These are phyloP conservation scores for Smutsia temminckii DNA, from an alignment of 2,797 vertebrate genomes.

Conservation along the genomic window DNA sequence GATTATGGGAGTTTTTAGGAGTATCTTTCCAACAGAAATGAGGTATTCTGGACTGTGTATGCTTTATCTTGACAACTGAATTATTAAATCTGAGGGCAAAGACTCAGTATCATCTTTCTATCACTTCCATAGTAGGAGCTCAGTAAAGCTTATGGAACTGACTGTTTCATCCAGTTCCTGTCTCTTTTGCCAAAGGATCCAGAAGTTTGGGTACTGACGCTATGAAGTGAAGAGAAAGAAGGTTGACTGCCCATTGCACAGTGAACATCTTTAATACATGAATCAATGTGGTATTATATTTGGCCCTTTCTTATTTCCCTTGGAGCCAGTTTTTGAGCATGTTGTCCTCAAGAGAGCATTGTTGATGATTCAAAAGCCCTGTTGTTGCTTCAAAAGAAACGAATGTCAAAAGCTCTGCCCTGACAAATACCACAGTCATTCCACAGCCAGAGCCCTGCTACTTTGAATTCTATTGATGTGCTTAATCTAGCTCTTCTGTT, in stretches of 20 bases:
- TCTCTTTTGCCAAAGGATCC: not conserved
- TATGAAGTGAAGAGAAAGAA: not conserved
- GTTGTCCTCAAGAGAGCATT: not conserved
- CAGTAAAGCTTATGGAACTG: not conserved
- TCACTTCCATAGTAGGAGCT: not conserved
- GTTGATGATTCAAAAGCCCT: not conserved
- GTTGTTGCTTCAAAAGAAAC: not conserved
- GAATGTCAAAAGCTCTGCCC: not conserved
- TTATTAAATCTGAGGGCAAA: not conserved
- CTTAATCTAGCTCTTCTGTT: not conserved
- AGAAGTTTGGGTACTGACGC: not conserved
- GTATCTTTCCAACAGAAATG: not conserved
- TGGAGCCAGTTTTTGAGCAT: not conserved
- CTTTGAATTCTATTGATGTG: not conserved
- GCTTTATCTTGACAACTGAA: not conserved
- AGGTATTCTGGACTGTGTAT: not conserved
- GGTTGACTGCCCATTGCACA: not conserved
- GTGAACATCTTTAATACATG: fast-evolving
- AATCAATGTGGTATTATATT: no score
- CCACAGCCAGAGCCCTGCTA: not conserved
- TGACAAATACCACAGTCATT: not conserved
- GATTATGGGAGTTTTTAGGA: not conserved
- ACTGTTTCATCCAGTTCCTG: not conserved
- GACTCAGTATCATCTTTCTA: not conserved
- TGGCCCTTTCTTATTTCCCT: not conserved